Percentiles rank a stretch among this genome's conserved stretches.
These are phyloP conservation scores for Xenentodon cancila DNA, from an alignment of 2,797 vertebrate genomes.

Conservation along the genomic window DNA sequence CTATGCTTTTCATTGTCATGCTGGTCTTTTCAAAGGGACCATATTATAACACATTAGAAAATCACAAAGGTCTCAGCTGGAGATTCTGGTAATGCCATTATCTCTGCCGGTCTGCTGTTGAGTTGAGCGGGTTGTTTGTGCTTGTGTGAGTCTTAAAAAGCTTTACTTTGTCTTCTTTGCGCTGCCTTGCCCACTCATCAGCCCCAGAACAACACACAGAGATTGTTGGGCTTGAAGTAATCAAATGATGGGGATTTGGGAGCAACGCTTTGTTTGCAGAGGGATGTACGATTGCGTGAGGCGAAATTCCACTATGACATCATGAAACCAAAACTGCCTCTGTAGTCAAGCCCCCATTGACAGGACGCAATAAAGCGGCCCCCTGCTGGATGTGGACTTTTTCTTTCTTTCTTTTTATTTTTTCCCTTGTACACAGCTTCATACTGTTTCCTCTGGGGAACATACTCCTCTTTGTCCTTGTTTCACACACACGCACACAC, in stretches of 20 bases:
- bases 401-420: too few relatives aligned
- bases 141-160: conserved; percentile 12
- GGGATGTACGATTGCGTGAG: conserved; percentile 33
- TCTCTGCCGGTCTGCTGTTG: conserved; percentile 46
- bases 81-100: conserved; percentile 62
- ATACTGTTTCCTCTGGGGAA: too few relatives aligned
- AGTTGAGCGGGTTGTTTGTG: conserved; percentile 33
- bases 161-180: conserved; percentile 8
- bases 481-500: conserved; percentile 10
- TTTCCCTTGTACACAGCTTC: too few relatives aligned
- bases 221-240: conserved; percentile 2
- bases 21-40: not conserved
- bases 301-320: conserved; percentile 70
- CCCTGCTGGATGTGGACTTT: conserved; percentile 32
- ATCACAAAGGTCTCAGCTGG: conserved; percentile 51
- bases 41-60: conserved; percentile 31
- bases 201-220: conserved; percentile 3
- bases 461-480: conserved; percentile 50
- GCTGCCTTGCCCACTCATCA: not conserved
- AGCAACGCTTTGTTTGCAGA: conserved; percentile 28
- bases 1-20: conserved; percentile 34
- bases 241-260: conserved; percentile 3
- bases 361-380: conserved; percentile 8
- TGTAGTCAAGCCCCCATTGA: conserved; percentile 44
- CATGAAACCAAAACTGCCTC: conserved; percentile 68